Base-by-base conservation (phyloP, 2,888 invertebrate genomes). In the Tipula helvola region DNA sequence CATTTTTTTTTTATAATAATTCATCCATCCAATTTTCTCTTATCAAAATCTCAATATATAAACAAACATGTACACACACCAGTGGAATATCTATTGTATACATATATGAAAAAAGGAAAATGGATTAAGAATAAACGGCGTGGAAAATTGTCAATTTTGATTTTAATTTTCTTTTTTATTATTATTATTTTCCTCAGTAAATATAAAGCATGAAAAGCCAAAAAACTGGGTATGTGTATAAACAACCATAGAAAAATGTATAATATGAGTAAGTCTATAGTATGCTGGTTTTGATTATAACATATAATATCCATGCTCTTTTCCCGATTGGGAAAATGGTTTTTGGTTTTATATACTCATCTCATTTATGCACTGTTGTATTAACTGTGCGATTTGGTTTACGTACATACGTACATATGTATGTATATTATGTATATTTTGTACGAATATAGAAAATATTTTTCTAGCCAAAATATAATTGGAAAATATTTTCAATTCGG, bases 91-190 rank as follows among this genome's bases (percentile, higher is more conserved):
- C 28, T 71, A 71, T 71, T 28, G 10, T 18, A 71, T 52, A 52
- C 12, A 18, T 52, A 52, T 10, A 52, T 52, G 28, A 28, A 71
- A 71, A 71, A 71, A 71, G 28, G 71, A 84, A 84, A 39, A 84
- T 84, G 41, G 84, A 84, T 84, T 84, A 84, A 84, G 16, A 84
- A 84, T 41, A 84, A 84, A 84, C 84, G 84, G 84, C 84, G 84
- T 84, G 84, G 84, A 84, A 84, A 84, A 84, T 84, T 84, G 84
- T 84, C 84, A 84, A 41, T 84, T 84, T 84, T 39, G 71, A 71
- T 71, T 71, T 71, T 71, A 71, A 71, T 71, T 71, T 71, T 71
- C 71, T 71, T 71, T 71, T 71, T 71, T 71, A 71, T 71, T 71
- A 71, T 71, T 71, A 28, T 71, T 71, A 71, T 71, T 71, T 71